Conservation (phyloP, 2,888 invertebrate genomes). For the Listrodromus nycthemerus region DNA sequence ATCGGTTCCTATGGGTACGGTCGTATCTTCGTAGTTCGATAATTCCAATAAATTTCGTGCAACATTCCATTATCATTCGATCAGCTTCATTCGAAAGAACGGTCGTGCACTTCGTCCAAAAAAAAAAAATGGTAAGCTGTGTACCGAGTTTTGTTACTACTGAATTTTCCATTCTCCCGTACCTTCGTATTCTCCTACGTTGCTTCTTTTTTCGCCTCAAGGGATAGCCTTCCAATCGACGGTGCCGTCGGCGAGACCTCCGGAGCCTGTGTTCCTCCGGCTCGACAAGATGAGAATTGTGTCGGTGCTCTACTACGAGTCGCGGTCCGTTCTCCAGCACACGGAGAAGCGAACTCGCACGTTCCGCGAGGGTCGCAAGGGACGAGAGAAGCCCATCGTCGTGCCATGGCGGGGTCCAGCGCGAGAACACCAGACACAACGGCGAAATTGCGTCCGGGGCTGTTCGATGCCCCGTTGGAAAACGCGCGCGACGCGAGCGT, state of each 20-base stretch:
- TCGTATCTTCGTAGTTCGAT: no score
- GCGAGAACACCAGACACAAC: constrained; percentile 23
- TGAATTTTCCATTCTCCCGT: constrained; percentile 23
- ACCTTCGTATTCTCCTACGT: not conserved
- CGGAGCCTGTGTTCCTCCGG: constrained; percentile 27
- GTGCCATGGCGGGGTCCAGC: not conserved
- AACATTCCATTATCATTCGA: no score
- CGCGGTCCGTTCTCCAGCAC: not conserved
- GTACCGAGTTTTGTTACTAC: not conserved
- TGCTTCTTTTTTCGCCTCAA: constrained; percentile 22
- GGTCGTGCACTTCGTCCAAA: no score
- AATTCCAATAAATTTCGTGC: no score
- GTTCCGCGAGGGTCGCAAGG: constrained; percentile 32
- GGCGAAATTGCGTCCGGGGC: constrained; percentile 49
- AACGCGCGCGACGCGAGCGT: constrained; percentile 11
- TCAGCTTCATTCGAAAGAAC: no score
- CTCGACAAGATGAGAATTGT: constrained; percentile 53
- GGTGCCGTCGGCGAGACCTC: constrained; percentile 11
- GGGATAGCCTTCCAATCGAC: constrained; percentile 42
- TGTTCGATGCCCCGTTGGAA: constrained; percentile 33
- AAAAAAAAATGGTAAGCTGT: no score
- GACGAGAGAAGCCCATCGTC: constrained; percentile 30
- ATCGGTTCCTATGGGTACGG: no score
- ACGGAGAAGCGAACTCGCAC: not conserved
- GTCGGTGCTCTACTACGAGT: constrained; percentile 4